Percentiles rank a stretch among this genome's conserved stretches.
Evolutionary conservation across 2,888 invertebrate species (phyloP).

Genomic region (Calephelis perditalis): DNA sequence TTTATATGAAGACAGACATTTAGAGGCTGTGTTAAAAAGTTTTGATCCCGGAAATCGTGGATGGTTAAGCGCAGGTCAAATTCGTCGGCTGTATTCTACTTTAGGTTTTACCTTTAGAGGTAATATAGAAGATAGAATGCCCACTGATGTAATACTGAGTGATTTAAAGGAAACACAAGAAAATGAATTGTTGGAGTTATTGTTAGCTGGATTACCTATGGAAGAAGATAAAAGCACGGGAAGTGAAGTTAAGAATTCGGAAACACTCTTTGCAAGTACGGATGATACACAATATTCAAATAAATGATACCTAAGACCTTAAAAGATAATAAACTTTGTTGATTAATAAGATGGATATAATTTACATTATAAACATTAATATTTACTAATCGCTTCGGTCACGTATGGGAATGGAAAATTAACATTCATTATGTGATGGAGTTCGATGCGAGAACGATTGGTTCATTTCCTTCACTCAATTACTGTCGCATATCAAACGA

Average conservation of each 20-base stretch:
- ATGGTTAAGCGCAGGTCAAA: slow-evolving; percentile 59
- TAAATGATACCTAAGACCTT: too few relatives aligned
- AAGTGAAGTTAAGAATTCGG: too few relatives aligned
- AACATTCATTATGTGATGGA: slow-evolving; percentile 4
- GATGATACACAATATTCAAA: too few relatives aligned
- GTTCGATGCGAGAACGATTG: slow-evolving; percentile 1
- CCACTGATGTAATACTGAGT: slow-evolving; percentile 40
- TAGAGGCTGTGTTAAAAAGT: slow-evolving; percentile 59
- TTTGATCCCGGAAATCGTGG: slow-evolving; percentile 65
- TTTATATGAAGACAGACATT: slow-evolving; percentile 57
- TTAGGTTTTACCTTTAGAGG: slow-evolving; percentile 47
- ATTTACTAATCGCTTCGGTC: neutral
- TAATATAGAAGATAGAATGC: slow-evolving; percentile 38
- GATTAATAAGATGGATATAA: neutral
- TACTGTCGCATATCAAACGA: slow-evolving; percentile 4
- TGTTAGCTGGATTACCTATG: slow-evolving; percentile 38
- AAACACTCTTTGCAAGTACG: too few relatives aligned
- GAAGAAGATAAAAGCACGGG: too few relatives aligned
- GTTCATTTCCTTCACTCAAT: slow-evolving; percentile 10
- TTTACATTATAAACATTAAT: too few relatives aligned
- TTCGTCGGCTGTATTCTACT: slow-evolving; percentile 48
- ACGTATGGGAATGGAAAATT: slow-evolving; percentile 5
- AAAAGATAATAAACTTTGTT: too few relatives aligned
- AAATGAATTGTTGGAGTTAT: slow-evolving; percentile 42
- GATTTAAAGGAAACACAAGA: slow-evolving; percentile 47